Percentiles rank a stretch among this genome's conserved stretches.
Evolutionary conservation across 2,888 invertebrate species (phyloP).

Genomic region (Archips xylosteana): DNA sequence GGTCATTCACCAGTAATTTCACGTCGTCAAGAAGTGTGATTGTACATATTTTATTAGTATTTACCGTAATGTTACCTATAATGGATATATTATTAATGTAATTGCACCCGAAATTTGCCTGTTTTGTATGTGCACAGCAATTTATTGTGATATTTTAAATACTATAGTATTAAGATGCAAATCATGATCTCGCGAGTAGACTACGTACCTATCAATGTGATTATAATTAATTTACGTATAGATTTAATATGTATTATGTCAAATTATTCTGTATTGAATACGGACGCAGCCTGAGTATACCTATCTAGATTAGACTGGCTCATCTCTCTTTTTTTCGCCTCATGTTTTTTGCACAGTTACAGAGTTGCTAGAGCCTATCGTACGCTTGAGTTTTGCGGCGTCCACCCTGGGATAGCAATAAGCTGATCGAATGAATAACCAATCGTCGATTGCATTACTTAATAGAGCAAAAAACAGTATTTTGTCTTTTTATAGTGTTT

Average conservation of each 20-base stretch:
- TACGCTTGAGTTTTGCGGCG: constrained; percentile 36
- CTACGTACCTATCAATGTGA: constrained; percentile 79
- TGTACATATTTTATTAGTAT: constrained; percentile 67
- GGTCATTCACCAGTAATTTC: constrained; percentile 7
- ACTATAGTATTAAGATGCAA: constrained; percentile 81
- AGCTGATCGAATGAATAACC: not conserved
- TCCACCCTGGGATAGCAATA: constrained; percentile 19
- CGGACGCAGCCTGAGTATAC: constrained; percentile 62
- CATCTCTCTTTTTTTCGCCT: constrained; percentile 51
- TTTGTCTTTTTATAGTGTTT: not conserved
- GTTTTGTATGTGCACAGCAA: constrained; percentile 86
- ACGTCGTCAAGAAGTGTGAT: constrained; percentile 45
- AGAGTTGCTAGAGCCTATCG: constrained; percentile 30
- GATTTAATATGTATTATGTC: constrained; percentile 58
- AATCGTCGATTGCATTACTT: not conserved
- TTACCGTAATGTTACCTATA: constrained; percentile 69
- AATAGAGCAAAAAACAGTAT: not conserved
- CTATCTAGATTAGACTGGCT: constrained; percentile 53
- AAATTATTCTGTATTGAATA: constrained; percentile 69
- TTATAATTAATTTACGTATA: constrained; percentile 71
- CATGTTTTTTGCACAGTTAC: constrained; percentile 48
- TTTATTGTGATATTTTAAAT: constrained; percentile 86
- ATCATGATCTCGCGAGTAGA: constrained; percentile 78
- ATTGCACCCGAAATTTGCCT: constrained; percentile 85
- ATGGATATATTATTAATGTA: constrained; percentile 71